Conservation (phyloP, 2,888 invertebrate genomes). For the Taphrorychus bicolor region DNA sequence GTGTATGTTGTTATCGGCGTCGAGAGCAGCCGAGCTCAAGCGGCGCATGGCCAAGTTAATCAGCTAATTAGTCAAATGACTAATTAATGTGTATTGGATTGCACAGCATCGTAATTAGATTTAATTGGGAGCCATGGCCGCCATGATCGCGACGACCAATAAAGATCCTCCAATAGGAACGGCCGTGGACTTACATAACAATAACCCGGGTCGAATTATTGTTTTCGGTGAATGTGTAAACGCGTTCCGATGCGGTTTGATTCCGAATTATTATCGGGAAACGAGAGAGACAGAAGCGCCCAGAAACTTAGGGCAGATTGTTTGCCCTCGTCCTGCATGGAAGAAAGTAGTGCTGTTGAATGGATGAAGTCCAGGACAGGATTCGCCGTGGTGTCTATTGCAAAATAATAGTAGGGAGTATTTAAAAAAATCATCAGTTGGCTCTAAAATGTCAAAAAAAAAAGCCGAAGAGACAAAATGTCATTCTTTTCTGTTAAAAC, state of each 20-base stretch:
- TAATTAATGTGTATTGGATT: slow-evolving; percentile 60
- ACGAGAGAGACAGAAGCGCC: slow-evolving; percentile 1
- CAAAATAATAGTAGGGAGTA: too few relatives aligned
- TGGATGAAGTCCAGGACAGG: background rate
- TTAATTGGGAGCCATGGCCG: slow-evolving; percentile 70
- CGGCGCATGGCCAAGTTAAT: slow-evolving; percentile 57
- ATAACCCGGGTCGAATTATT: slow-evolving; percentile 36
- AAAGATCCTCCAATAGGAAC: slow-evolving; percentile 39
- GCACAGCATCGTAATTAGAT: slow-evolving; percentile 61
- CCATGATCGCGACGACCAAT: slow-evolving; percentile 37
- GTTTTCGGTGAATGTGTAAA: slow-evolving; percentile 35
- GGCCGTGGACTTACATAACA: slow-evolving; percentile 34
- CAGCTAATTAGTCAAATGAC: slow-evolving; percentile 61
- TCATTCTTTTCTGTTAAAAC: too few relatives aligned
- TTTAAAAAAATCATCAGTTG: background rate
- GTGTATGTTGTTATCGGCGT: too few relatives aligned
- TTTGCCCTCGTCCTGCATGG: background rate
- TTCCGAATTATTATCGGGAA: slow-evolving; percentile 19
- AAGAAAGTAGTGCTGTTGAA: background rate
- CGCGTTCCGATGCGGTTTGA: slow-evolving; percentile 35
- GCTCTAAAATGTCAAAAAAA: too few relatives aligned
- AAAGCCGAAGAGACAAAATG: too few relatives aligned
- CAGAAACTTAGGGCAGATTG: background rate
- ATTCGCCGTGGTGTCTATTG: too few relatives aligned
- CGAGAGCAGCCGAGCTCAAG: background rate